Evolutionary conservation across 2,888 invertebrate genomes (phyloP).

Genomic region (Noctua comes): DNA sequence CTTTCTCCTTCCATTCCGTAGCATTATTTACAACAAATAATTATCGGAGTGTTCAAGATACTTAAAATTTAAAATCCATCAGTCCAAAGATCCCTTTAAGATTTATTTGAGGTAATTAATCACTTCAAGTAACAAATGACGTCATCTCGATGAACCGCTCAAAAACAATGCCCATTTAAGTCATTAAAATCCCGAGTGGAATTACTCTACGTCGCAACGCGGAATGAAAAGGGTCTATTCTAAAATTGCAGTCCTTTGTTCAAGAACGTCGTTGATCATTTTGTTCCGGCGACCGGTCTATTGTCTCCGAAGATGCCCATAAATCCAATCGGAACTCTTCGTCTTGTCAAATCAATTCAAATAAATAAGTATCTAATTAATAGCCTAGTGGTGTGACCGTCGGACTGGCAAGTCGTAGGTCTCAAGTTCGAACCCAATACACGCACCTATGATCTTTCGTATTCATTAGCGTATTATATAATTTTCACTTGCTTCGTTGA

Average conservation of each 20-base stretch:
- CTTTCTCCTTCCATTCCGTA: too few species aligned
- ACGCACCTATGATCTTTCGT: too few species aligned
- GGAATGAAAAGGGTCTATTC: constrained; percentile 70
- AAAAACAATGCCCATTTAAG: constrained; percentile 66
- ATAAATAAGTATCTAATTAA: constrained; percentile 3
- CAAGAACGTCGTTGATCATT: constrained; percentile 73
- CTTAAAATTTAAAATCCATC: constrained; percentile 20
- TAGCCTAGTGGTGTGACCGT: too few species aligned
- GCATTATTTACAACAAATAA: not conserved
- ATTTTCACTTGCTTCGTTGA: too few species aligned
- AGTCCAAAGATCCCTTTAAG: constrained; percentile 30
- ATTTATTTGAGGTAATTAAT: constrained; percentile 59
- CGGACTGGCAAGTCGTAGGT: too few species aligned
- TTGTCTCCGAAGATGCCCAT: constrained; percentile 71
- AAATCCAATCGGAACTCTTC: constrained; percentile 64
- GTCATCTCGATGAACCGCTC: constrained; percentile 61
- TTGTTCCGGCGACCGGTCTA: constrained; percentile 64
- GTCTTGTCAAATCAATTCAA: constrained; percentile 53
- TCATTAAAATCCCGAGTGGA: constrained; percentile 70
- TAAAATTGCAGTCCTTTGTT: constrained; percentile 77
- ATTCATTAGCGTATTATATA: too few species aligned
- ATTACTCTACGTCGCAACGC: constrained; percentile 63
- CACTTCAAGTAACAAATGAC: constrained; percentile 57
- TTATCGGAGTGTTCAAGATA: not conserved
- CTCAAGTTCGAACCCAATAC: too few species aligned